Base-by-base conservation (phyloP, 2,888 invertebrate genomes). In the Drosophila limbata region DNA sequence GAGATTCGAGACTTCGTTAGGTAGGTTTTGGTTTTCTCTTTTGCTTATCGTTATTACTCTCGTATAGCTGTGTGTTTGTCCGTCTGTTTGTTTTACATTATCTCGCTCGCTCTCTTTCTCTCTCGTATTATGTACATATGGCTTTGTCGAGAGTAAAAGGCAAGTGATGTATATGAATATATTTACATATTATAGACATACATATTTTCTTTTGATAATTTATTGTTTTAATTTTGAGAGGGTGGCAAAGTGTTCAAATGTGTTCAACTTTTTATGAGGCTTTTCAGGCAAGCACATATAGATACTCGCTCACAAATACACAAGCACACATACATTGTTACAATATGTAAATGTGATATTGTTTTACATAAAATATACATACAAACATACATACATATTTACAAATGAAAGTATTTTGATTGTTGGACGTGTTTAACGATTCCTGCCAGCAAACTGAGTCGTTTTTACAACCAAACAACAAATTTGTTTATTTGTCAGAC, bases 191-290 rank as follows among this genome's bases (percentile, higher is more conserved):
- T 51, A 45, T 45, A 60, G 25, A 68, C 56, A 48, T 77, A 60
- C 45, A 77, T 77, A 81, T 77, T 68, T 75, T 72, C 37, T 57
- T 82, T 73, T 84, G 64, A 83, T 73, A 80, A 86, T 80, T 81
- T 83, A 81, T 83, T 83, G 69, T 84, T 80, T 84, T 73, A 77
- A 86, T 81, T 83, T 80, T 55, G 69, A 67, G 70, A 62, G 86
- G 71, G 73, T 66, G 80, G 69, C 73, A 64, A 61, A 64, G 25
- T 25, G 25, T n/a, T n/a, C n/a, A n/a, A n/a, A 57, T 68, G 63
- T 68, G 53, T 75, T 73, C 47, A 76, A 64, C 78, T 78, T 68
- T 63, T 55, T 33, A 47, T 70, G 51, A 45, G 37, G 31, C 39
- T 45, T 28, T 73, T 71, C 67, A 72, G 25, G 15, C 19, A 50